These are phyloP conservation scores for Lateolabrax maculatus DNA, from an alignment of 2,797 vertebrate species.

Conservation along the genomic window DNA sequence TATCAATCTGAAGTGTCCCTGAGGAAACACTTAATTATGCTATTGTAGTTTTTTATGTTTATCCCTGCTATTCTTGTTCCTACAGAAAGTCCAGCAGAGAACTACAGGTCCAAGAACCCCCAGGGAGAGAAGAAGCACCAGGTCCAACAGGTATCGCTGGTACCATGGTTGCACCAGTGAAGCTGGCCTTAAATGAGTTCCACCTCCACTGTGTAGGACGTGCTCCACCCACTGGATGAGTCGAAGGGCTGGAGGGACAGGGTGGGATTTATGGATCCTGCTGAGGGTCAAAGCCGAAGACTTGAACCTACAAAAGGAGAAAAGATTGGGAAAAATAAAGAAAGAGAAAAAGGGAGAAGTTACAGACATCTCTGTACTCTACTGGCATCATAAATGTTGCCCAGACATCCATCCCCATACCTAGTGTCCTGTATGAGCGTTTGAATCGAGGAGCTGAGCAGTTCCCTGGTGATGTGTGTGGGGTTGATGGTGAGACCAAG, in stretches of 20 bases:
- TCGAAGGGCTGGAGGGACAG: conserved; percentile 72
- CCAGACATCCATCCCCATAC: conserved; percentile 52
- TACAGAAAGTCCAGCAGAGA: conserved; percentile 60
- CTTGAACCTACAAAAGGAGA: conserved; percentile 77
- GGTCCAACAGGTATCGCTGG: conserved; percentile 80
- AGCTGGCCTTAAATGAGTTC: conserved; percentile 75
- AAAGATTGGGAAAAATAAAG: not conserved
- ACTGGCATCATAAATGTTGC: not conserved
- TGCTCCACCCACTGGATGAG: conserved; percentile 83
- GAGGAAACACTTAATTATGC: not conserved
- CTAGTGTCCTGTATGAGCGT: conserved; percentile 76
- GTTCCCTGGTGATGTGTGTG: conserved; percentile 74
- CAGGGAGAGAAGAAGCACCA: conserved; percentile 69
- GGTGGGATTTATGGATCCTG: conserved; percentile 79
- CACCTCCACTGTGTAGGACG: conserved; percentile 75
- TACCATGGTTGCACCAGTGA: conserved; percentile 79
- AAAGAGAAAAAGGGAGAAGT: not conserved
- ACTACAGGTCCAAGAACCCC: conserved; percentile 50
- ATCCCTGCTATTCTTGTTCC: conserved; percentile 17
- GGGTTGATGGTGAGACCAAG: conserved; percentile 76
- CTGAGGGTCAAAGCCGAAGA: conserved; percentile 74
- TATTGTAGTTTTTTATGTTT: conserved; percentile 64
- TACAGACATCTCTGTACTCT: not conserved
- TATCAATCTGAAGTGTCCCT: not conserved
- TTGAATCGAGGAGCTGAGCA: conserved; percentile 72